A percentile compares a stretch with the other conserved stretches of the same genome.
phyloP scores from a whole-genome alignment of 2,113 vertebrate genomes.

The Python bivittatus region DNA sequence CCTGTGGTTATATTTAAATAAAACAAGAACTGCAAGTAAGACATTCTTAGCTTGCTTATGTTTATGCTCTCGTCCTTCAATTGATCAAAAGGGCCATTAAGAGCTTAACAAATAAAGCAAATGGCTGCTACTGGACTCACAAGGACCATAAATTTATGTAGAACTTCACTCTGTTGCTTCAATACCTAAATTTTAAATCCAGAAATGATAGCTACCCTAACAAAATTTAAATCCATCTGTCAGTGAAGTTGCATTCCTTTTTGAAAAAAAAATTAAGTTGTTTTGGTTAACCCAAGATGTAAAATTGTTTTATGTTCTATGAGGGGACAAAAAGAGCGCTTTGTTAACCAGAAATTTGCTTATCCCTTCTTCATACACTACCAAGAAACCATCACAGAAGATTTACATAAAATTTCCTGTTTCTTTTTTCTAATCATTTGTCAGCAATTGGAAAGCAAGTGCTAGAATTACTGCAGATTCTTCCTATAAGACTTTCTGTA shows the following conservation, averaged over 20 bases:
- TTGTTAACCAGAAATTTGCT: neutral
- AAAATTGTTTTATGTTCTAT: conserved; percentile 4
- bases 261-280: neutral
- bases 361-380: neutral
- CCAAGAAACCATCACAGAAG: neutral
- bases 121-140: neutral
- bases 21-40: neutral
- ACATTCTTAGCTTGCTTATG: neutral
- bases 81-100: neutral
- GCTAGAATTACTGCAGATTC: conserved; percentile 1
- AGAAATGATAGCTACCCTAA: neutral
- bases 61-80: neutral
- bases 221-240: neutral
- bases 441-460: neutral
- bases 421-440: neutral
- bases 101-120: neutral
- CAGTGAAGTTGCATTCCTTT: neutral
- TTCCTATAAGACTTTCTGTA: neutral
- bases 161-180: neutral
- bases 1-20: neutral
- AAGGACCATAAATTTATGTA: neutral
- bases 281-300: neutral
- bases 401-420: neutral
- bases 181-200: neutral
- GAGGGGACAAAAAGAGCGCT: neutral